Evolutionary conservation across 1,140 invertebrate genomes (phyloP).

Genomic region (Palaemon carinicauda): DNA sequence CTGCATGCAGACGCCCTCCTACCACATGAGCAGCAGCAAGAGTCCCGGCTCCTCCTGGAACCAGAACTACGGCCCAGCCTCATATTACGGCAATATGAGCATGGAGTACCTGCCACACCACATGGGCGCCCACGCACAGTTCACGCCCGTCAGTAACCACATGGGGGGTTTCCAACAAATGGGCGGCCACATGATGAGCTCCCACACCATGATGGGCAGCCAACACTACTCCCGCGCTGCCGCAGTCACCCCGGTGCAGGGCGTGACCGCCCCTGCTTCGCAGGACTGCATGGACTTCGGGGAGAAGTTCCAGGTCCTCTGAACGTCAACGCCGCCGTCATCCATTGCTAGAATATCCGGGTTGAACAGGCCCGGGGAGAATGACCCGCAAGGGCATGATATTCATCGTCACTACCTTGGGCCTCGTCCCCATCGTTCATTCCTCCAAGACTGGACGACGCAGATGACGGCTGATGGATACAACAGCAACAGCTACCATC

Average conservation of each 20-base stretch:
- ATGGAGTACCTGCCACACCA: constrained; percentile 58
- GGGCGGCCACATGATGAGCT: constrained; percentile 49
- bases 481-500: not conserved
- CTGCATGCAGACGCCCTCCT: constrained; percentile 52
- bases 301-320: constrained; percentile 58
- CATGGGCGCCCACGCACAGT: constrained; percentile 49
- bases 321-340: constrained; percentile 13
- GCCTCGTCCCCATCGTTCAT: too few species aligned
- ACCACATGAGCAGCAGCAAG: constrained; percentile 42
- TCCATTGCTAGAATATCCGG: not conserved
- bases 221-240: constrained; percentile 33
- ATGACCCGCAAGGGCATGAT: too few species aligned
- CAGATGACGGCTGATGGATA: too few species aligned
- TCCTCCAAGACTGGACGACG: too few species aligned
- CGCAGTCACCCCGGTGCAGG: constrained; percentile 37
- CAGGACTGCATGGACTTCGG: constrained; percentile 60
- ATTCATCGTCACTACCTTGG: too few species aligned
- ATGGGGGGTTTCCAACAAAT: constrained; percentile 49
- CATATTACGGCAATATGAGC: constrained; percentile 61
- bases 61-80: constrained; percentile 54
- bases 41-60: constrained; percentile 50
- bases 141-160: constrained; percentile 44
- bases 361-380: too few species aligned
- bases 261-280: constrained; percentile 25
- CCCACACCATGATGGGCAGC: constrained; percentile 50